Evolutionary conservation across 2,113 vertebrate genomes (phyloP).

Genomic region (Onychostruthus taczanowskii): DNA sequence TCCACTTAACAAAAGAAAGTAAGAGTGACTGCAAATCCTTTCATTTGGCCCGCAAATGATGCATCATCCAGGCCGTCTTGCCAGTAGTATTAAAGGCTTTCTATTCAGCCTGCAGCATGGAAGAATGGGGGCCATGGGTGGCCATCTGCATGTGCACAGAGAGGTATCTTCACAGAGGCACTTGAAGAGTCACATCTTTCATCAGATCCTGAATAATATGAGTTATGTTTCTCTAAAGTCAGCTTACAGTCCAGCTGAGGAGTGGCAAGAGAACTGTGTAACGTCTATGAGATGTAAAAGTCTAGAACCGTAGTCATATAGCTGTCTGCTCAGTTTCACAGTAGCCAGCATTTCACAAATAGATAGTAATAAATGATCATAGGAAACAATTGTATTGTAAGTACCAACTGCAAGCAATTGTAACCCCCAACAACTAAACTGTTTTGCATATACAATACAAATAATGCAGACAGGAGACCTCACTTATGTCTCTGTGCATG

Average conservation of each 20-base stretch:
- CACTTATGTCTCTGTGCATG: background rate
- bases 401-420: too few species aligned
- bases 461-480: background rate
- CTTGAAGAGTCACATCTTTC: background rate
- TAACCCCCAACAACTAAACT: background rate
- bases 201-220: background rate
- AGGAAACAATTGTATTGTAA: background rate
- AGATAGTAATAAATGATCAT: background rate
- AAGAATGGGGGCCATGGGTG: background rate
- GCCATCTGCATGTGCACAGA: rapidly evolving
- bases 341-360: background rate
- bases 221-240: background rate
- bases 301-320: background rate
- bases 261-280: background rate
- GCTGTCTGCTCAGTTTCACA: background rate
- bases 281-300: too few species aligned
- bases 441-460: background rate
- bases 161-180: background rate
- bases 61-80: constrained; percentile 24
- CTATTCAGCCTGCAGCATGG: background rate
- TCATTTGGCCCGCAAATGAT: constrained; percentile 23
- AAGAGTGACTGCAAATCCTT: constrained; percentile 61
- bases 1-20: background rate
- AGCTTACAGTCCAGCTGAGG: background rate
- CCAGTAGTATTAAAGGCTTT: constrained; percentile 57